phyloP scores from a whole-genome alignment of 35 echinoderm and acorn worm species.

The Patiria miniata region DNA sequence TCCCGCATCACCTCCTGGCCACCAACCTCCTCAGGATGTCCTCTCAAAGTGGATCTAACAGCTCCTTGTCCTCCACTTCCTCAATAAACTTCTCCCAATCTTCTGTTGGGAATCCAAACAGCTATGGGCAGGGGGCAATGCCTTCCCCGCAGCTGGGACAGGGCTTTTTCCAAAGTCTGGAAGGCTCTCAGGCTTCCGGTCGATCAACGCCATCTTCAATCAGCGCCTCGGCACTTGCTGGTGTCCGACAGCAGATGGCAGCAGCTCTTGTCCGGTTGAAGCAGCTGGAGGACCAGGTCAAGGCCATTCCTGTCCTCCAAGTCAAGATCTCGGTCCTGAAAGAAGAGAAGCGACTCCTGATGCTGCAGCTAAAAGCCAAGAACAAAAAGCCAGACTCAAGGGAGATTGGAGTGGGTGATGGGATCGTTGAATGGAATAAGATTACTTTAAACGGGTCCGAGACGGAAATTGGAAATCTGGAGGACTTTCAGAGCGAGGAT shows the following conservation, averaged over 20 bases:
- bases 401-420: constrained; percentile 70
- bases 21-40: constrained; percentile 52
- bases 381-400: constrained; percentile 54
- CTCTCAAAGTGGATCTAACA: constrained; percentile 71
- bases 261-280: constrained; percentile 71
- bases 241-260: constrained; percentile 93
- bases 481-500: constrained; percentile 9
- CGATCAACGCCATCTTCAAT: constrained; percentile 87
- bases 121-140: background rate
- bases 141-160: background rate
- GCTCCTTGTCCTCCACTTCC: constrained; percentile 76
- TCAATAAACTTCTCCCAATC: constrained; percentile 41
- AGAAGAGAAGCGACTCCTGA: constrained; percentile 93
- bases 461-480: constrained; percentile 2
- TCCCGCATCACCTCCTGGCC: constrained; percentile 23
- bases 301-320: constrained; percentile 83
- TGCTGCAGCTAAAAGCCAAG: constrained; percentile 85
- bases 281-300: constrained; percentile 91
- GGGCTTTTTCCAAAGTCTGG: constrained; percentile 32
- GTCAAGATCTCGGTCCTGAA: constrained; percentile 93
- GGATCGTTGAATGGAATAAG: constrained; percentile 46
- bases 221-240: constrained; percentile 64
- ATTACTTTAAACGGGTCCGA: constrained; percentile 34
- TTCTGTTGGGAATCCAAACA: background rate
- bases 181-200: constrained; percentile 55